Base-by-base conservation (phyloP, 2,113 vertebrate genomes). In the Glareola pratincola region DNA sequence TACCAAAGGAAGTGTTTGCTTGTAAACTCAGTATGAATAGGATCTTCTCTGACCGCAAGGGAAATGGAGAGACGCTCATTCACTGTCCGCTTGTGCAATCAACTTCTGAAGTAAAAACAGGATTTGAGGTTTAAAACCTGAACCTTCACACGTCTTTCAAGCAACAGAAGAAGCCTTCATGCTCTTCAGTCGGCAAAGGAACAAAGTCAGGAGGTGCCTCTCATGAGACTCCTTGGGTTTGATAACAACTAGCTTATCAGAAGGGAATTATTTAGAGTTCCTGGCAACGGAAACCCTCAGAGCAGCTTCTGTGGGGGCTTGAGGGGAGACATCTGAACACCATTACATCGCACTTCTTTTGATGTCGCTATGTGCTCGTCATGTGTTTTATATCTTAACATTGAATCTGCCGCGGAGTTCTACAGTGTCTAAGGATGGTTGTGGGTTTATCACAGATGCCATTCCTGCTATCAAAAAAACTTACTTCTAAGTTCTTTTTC, bases 41-140 rank as follows among this genome's bases (percentile, higher is more conserved):
- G 94, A 96, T 97, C 95, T 95, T 91, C 96, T 86, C 90, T 88
- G 92, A 91, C 95, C 95, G 8, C 92, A 97, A 90, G 92, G 92
- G 92, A 95, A 93, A 90, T 37, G 73, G 92, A 94, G 85, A 94
- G 93, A 85, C 89, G 51, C 84, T 94, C 91, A 94, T 87, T 97
- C 91, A 94, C 85, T 95, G 89, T 77, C 89, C 2, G 34, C 89
- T 94, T 96, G 92, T 95, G 95, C 93, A 97, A 98, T 95, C 96
- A 11, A 54, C 91, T 95, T 95, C 78, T 95, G 91, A 93, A 94
- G 92, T 85, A 91, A 92, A 86, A 94, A 88, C 79, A 79, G 85
- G 92, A 92, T 94, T 96, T 96, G 95, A 94, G 88, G 88, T 92
- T 96, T 90, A 94, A 97, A 96, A 96, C 94, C 74, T 90, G 93